Percentiles rank a stretch among this genome's conserved stretches.
phyloP scores from a whole-genome alignment of 2,888 invertebrate species.

The Maniola hyperantus region DNA sequence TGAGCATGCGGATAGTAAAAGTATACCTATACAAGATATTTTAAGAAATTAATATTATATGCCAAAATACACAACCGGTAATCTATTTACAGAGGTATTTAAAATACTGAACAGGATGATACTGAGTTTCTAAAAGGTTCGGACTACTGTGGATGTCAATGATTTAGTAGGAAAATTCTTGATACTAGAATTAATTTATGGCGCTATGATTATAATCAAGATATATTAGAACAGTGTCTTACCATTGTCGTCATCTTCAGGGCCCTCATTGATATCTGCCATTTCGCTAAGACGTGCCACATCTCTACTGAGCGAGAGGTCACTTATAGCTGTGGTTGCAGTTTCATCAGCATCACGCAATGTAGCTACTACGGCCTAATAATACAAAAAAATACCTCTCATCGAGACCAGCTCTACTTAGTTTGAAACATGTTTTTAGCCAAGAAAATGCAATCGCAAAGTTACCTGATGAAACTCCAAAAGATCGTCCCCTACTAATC shows the following conservation, averaged over 20 bases:
- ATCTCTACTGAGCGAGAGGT: conserved; percentile 84
- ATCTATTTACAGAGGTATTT: conserved; percentile 8
- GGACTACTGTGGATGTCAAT: conserved; percentile 26
- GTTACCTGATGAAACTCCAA: conserved; percentile 95
- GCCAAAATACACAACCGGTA: neutral
- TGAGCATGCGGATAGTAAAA: conserved; percentile 31
- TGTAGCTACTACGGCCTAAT: conserved; percentile 73
- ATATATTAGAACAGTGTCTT: conserved; percentile 49
- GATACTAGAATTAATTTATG: conserved; percentile 17
- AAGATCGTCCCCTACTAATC: conserved; percentile 94
- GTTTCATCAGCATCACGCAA: conserved; percentile 83
- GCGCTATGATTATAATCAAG: neutral
- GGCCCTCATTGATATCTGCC: conserved; percentile 87
- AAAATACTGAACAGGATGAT: conserved; percentile 20
- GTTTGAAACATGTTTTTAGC: neutral
- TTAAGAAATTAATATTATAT: neutral
- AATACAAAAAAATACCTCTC: neutral
- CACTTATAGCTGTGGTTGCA: conserved; percentile 76
- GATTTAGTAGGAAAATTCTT: conserved; percentile 6
- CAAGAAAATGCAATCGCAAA: conserved; percentile 3
- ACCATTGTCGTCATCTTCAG: conserved; percentile 89
- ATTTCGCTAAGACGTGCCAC: conserved; percentile 88
- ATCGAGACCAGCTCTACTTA: conserved; percentile 9
- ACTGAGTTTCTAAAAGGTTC: conserved; percentile 26
- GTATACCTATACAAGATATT: neutral